phyloP scores from a whole-genome alignment of 2,888 invertebrate genomes.

The Oscheius myriophilus region DNA sequence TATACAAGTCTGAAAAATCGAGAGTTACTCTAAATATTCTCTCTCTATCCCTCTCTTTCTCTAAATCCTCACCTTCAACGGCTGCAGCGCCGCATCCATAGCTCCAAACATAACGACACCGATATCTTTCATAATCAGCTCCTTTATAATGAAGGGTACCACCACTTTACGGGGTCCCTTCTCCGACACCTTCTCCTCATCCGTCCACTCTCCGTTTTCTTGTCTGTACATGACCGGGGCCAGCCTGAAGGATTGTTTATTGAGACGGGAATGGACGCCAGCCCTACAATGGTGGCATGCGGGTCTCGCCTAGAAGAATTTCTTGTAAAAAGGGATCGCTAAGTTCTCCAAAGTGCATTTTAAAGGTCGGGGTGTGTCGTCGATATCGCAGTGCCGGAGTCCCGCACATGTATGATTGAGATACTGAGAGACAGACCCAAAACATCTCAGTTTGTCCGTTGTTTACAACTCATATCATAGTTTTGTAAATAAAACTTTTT shows the following conservation, averaged over 20 bases:
- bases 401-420: too few species aligned
- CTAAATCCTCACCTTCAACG: slow-evolving; percentile 18
- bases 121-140: background rate
- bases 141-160: background rate
- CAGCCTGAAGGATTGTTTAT: background rate
- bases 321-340: background rate
- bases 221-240: slow-evolving; percentile 20
- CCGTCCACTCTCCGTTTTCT: slow-evolving; percentile 28
- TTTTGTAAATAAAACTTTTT: too few species aligned
- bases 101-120: slow-evolving; percentile 2
- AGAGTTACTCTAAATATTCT: slow-evolving; percentile 1
- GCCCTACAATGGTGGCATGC: background rate
- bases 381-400: too few species aligned
- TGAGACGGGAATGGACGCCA: too few species aligned
- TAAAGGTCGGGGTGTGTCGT: too few species aligned
- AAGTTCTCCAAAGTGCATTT: background rate
- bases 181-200: slow-evolving; percentile 13
- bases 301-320: background rate
- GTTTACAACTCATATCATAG: too few species aligned
- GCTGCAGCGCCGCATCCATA: slow-evolving; percentile 30
- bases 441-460: too few species aligned
- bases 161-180: background rate
- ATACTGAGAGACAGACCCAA: background rate
- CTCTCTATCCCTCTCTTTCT: too few species aligned
- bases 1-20: background rate